phyloP scores from a whole-genome alignment of 2,888 invertebrate genomes.

The Brachyptera putata region DNA sequence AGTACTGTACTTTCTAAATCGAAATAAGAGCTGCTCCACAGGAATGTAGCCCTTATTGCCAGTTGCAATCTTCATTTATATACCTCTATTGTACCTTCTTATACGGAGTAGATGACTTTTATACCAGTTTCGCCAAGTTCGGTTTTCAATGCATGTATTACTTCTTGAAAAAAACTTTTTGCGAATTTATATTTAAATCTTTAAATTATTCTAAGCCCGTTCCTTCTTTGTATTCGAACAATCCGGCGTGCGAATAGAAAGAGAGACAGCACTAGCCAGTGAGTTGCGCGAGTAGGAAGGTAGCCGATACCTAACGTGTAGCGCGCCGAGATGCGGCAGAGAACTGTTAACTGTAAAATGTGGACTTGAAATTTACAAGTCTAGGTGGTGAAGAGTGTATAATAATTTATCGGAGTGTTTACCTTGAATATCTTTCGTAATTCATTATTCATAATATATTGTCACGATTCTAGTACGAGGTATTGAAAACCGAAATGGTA shows the following conservation, averaged over 20 bases:
- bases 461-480: too few relatives aligned
- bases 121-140: slow-evolving; percentile 1
- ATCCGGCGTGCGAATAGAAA: slow-evolving; percentile 1
- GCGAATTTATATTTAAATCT: neutral
- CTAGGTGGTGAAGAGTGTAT: neutral
- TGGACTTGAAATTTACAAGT: neutral
- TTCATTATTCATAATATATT: too few relatives aligned
- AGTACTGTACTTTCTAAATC: too few relatives aligned
- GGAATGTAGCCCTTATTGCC: too few relatives aligned
- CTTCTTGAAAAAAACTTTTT: neutral
- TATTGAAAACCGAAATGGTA: too few relatives aligned
- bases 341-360: too few relatives aligned
- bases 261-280: too few relatives aligned
- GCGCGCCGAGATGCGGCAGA: too few relatives aligned
- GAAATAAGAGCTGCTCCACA: too few relatives aligned
- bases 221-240: neutral
- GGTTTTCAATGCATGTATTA: neutral
- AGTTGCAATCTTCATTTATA: neutral
- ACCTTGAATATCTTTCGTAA: neutral
- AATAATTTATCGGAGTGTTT: slow-evolving; percentile 7
- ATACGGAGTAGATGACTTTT: neutral
- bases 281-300: too few relatives aligned
- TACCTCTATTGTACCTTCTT: neutral
- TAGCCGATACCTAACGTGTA: too few relatives aligned
- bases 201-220: neutral